Conservation (phyloP, 2,797 vertebrate genomes). For the Dendrocincla tyrannina region DNA sequence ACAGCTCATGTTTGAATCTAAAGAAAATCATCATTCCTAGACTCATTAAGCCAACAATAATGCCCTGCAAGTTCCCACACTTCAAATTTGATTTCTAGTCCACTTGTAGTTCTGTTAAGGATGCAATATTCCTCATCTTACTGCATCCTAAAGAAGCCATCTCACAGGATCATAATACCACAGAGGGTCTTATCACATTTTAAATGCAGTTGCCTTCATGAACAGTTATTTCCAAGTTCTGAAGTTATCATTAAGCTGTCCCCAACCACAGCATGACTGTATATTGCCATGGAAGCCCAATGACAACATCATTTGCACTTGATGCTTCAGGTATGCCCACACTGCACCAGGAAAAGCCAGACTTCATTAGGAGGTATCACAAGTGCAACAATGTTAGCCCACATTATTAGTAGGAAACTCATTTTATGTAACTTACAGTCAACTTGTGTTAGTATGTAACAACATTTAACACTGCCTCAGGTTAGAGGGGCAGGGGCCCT, state of each 20-base stretch:
- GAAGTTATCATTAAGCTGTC: neutral
- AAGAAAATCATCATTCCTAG: neutral
- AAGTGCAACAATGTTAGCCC: neutral
- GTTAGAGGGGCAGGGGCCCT: neutral
- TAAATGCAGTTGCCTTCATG: neutral
- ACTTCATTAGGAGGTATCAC: neutral
- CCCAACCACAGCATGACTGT: rapidly evolving
- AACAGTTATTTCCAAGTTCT: neutral
- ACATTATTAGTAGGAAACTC: neutral
- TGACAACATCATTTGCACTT: neutral
- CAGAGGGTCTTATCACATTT: neutral
- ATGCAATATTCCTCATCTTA: neutral
- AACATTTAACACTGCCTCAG: neutral
- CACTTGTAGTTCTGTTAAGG: neutral
- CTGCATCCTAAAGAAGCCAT: neutral
- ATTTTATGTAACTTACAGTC: neutral
- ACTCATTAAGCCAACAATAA: neutral
- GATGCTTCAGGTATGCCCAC: rapidly evolving
- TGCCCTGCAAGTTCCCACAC: neutral
- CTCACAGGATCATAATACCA: neutral
- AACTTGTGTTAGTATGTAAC: neutral
- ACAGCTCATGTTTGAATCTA: neutral
- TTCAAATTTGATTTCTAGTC: neutral
- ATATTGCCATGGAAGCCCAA: neutral
- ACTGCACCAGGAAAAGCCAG: neutral